These are phyloP conservation scores for Ibycter americanus DNA, from an alignment of 2,797 vertebrate genomes.

Conservation along the genomic window DNA sequence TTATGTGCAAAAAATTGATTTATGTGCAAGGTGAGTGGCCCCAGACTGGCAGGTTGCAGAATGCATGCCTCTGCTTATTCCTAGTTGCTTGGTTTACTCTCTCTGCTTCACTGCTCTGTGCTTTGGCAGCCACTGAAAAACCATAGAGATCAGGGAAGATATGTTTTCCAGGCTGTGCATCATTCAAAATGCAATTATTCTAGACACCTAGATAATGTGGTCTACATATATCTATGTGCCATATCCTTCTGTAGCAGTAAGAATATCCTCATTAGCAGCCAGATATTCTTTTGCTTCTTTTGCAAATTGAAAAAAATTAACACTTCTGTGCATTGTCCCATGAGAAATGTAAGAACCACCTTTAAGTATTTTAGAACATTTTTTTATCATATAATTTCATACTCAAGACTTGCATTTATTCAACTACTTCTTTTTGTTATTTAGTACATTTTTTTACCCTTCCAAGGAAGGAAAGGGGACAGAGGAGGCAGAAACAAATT, in stretches of 20 bases:
- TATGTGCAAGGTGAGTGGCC: neutral
- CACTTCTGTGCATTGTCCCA: neutral
- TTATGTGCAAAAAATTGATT: neutral
- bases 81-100: neutral
- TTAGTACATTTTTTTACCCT: neutral
- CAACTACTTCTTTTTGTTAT: neutral
- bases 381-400: neutral
- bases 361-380: neutral
- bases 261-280: neutral
- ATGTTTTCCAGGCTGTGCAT: neutral
- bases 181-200: neutral
- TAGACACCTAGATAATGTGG: neutral
- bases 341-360: neutral
- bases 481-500: neutral
- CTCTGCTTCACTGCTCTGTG: neutral
- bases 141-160: neutral
- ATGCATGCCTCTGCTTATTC: neutral
- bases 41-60: neutral
- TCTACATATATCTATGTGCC: neutral
- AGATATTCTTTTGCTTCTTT: neutral
- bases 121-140: neutral
- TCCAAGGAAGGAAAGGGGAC: neutral
- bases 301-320: neutral
- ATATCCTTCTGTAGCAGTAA: neutral
- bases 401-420: neutral